Evolutionary conservation across 2,113 vertebrate species (phyloP).

Genomic region (Corvus cornix): DNA sequence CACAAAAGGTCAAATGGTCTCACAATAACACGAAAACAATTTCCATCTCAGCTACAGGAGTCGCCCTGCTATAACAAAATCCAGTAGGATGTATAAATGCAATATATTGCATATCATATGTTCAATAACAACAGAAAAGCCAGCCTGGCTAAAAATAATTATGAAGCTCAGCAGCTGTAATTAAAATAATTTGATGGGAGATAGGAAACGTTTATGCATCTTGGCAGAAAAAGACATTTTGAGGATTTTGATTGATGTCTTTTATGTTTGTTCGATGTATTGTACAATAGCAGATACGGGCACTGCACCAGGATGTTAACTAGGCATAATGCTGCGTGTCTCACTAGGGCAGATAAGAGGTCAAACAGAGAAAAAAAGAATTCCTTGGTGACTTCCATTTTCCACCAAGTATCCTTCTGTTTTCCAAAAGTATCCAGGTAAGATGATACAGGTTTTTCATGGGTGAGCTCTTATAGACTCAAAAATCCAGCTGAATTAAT

Average conservation of each 20-base stretch:
- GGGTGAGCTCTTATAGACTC: neutral
- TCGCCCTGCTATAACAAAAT: conserved; percentile 34
- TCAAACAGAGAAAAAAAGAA: neutral
- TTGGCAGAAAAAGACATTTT: conserved; percentile 77
- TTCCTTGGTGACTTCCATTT: neutral
- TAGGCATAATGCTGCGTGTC: neutral
- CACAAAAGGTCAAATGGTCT: neutral
- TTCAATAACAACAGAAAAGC: conserved; percentile 62
- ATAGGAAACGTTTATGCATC: conserved; percentile 73
- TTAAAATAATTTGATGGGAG: conserved; percentile 79
- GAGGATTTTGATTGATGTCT: conserved; percentile 75
- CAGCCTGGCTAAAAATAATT: conserved; percentile 69
- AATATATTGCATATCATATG: conserved; percentile 51
- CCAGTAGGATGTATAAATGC: neutral
- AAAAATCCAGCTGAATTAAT: neutral
- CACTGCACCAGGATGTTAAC: conserved; percentile 34
- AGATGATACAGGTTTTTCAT: neutral
- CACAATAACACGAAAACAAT: neutral
- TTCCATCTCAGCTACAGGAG: conserved; percentile 15
- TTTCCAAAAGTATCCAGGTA: neutral
- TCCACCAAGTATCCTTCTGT: neutral
- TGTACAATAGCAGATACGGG: conserved; percentile 55
- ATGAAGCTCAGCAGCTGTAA: conserved; percentile 74
- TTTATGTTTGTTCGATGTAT: conserved; percentile 62
- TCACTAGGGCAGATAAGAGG: neutral